Evolutionary conservation across 2,113 vertebrate genomes (phyloP), one percentile per base, ranked within the genome.

Genomic region (Tachysurus fulvidraco): DNA sequence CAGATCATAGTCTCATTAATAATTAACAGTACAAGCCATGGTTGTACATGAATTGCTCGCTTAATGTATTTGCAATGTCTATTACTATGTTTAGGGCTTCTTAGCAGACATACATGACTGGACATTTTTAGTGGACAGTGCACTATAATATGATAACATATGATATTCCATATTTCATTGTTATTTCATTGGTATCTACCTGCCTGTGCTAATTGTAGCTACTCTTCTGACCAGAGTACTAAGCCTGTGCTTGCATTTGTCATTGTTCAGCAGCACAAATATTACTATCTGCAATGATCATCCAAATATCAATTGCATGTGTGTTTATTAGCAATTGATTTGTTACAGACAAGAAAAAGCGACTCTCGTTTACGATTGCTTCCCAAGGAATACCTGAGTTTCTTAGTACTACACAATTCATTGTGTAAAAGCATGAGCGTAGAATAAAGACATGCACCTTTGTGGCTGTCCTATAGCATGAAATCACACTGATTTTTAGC

Each of bases 1-100:
- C 52, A 85, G 55, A 73, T 36, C 76, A 36, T 41, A 3, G 55
- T 36, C 65, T 77, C 65, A 84, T 90, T 88, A 90, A 90, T 90
- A 85, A 90, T 90, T 88, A 88, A 88, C 89, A 73, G 14, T 84
- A 77, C 67, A 65, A 30, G 25, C 50, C 25, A 67, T 60, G 57
- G 60, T 44, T 78, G 59, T 62, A 59, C 78, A 80, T 30, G 69
- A 87, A 60, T 88, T 64, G 67, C 55, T 86, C 30, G 13, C 54
- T 84, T 74, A 64, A 62, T 82, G 57, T 52, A 74, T 82, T 81
- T 82, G 67, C 36, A 73, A 25, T 41, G 36, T 23, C 16, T 83
- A 30, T 30, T 30, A 62, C 6, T 44, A 64, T 76, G 83, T 81
- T 74, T 0, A n/a, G 16, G n/a, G 59, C n/a, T 85, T 23, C 41